Evolutionary conservation across 2,113 vertebrate species (phyloP), one percentile per base, ranked within the genome.

Genomic region (Forbesichthys papilliferus): DNA sequence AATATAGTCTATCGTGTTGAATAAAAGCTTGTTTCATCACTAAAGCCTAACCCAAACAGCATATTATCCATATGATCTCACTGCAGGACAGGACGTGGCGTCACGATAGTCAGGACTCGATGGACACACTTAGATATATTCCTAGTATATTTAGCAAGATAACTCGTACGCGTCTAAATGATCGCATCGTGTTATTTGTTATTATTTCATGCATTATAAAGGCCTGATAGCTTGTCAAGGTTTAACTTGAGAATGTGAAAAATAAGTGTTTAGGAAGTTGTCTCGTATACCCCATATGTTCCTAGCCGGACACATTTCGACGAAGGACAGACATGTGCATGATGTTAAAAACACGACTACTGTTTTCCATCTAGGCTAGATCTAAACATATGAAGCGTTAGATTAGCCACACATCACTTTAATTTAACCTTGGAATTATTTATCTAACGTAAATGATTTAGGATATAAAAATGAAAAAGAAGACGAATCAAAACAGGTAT

Each of bases 401-500:
- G 0, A 34, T 34, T 3, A 42, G 1, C 1, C n/a, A 54, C 1
- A n/a, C n/a, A 42, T 42, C 0, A 8, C 36, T 5, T 42, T 42
- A 5, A 42, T 42, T 42, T 42, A 42, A 42, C 7, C 36, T 42
- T 42, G 36, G 36, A 42, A 7, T 5, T 42, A 42, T 42, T 42
- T 42, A 42, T 42, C 13, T 52, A 14, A 52, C 11, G 13, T 11
- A 52, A 52, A 52, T 52, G 11, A 11, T 4, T 4, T 4, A 52
- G 36, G 36, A 53, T 18, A 16, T 68, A 49, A 73, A 9, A 8
- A 92, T 88, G 89, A 88, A 85, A 77, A 89, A 80, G 78, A 86
- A 72, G 68, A 49, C 5, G 9, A 6, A 58, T 3, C 56, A 11
- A 54, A 46, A 62, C n/a, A 86, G 90, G 91, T 92, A 79, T 59